Evolutionary conservation across 2,888 invertebrate genomes (phyloP).

Genomic region (Stenurella melanura): DNA sequence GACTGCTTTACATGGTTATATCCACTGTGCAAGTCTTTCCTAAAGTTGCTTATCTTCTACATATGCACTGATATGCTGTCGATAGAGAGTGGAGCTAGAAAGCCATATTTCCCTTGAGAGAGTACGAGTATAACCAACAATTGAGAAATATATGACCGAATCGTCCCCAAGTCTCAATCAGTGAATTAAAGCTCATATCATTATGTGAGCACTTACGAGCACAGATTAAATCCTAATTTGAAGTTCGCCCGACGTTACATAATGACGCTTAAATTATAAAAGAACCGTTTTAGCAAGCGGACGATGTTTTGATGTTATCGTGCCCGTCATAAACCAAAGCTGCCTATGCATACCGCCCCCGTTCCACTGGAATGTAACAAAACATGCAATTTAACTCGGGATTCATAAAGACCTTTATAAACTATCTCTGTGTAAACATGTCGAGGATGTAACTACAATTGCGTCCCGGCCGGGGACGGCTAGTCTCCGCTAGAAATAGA

Average conservation of each 20-base stretch:
- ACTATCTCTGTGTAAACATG: constrained; percentile 21
- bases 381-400: constrained; percentile 33
- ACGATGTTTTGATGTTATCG: constrained; percentile 20
- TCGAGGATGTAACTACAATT: constrained; percentile 12
- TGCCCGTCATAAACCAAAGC: constrained; percentile 5
- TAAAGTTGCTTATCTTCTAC: too few species aligned
- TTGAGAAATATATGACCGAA: too few species aligned
- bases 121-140: too few species aligned
- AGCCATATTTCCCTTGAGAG: too few species aligned
- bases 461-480: neutral
- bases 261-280: constrained; percentile 26
- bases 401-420: constrained; percentile 25
- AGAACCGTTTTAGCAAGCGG: neutral
- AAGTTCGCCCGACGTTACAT: neutral
- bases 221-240: neutral
- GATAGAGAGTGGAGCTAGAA: too few species aligned
- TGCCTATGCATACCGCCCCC: neutral
- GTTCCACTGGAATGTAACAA: constrained; percentile 19
- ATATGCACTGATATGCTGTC: too few species aligned
- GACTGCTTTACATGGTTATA: too few species aligned
- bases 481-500: neutral
- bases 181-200: neutral
- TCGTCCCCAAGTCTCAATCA: neutral
- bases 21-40: too few species aligned
- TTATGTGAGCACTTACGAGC: neutral